These are phyloP conservation scores for Crossaster papposus DNA, from an alignment of 53 echinoderm and acorn worm species.

Conservation along the genomic window DNA sequence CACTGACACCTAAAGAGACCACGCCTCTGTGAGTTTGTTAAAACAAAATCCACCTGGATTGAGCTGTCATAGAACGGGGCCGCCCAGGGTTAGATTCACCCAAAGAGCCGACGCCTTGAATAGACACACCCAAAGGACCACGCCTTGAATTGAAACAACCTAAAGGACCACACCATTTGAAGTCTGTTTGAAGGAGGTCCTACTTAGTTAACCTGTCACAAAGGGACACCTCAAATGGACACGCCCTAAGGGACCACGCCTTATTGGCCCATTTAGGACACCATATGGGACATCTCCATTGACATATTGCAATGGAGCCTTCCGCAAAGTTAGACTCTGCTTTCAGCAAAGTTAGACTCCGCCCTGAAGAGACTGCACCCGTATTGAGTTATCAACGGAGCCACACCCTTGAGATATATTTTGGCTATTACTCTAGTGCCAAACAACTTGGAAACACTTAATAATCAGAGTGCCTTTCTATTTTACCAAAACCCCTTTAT, in stretches of 20 bases:
- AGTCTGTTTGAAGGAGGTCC: too few relatives aligned
- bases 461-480: neutral
- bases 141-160: neutral
- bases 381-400: neutral
- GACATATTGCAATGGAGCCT: neutral
- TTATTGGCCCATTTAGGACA: neutral
- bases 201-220: neutral
- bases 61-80: too few relatives aligned
- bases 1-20: neutral
- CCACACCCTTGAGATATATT: neutral
- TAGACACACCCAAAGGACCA: neutral
- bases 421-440: too few relatives aligned
- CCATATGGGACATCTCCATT: neutral
- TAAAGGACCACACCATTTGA: too few relatives aligned
- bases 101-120: neutral
- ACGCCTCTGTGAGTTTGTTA: neutral
- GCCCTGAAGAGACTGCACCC: neutral
- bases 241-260: neutral
- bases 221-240: neutral
- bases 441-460: neutral
- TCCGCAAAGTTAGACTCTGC: neutral
- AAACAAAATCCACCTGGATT: too few relatives aligned
- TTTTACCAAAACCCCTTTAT: too few relatives aligned
- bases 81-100: neutral
- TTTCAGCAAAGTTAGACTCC: neutral